A percentile compares a stretch with the other conserved stretches of the same genome.
These are phyloP conservation scores for Chironomus tentans DNA, from an alignment of 2,888 invertebrate species.

Conservation along the genomic window DNA sequence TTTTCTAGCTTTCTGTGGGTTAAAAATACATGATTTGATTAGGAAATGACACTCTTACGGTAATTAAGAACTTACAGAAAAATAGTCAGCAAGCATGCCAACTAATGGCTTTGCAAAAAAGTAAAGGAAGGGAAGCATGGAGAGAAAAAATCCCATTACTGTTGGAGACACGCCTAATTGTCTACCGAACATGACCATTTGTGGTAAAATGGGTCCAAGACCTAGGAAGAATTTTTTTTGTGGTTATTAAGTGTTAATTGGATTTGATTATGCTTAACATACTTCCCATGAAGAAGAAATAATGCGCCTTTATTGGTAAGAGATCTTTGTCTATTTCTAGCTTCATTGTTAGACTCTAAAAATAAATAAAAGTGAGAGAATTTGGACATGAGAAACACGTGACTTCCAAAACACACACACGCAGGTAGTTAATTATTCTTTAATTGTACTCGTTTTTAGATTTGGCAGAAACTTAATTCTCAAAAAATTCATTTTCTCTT, in stretches of 20 bases:
- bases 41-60: too few relatives aligned
- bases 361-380: neutral
- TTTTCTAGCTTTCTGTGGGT: conserved; percentile 50
- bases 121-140: conserved; percentile 65
- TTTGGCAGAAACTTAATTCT: too few relatives aligned
- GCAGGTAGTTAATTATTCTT: too few relatives aligned
- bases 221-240: conserved; percentile 39
- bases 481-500: too few relatives aligned
- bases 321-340: conserved; percentile 57
- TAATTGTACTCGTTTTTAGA: too few relatives aligned
- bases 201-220: conserved; percentile 77
- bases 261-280: conserved; percentile 37
- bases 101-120: conserved; percentile 66
- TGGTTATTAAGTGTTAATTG: neutral
- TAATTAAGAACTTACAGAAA: conserved; percentile 43
- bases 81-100: conserved; percentile 66
- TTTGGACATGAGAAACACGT: neutral
- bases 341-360: conserved; percentile 34
- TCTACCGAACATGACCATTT: conserved; percentile 65
- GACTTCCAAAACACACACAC: too few relatives aligned
- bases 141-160: conserved; percentile 54
- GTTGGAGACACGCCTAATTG: conserved; percentile 67
- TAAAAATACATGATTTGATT: neutral
- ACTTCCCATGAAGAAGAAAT: conserved; percentile 83
- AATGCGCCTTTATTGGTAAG: conserved; percentile 76